Evolutionary conservation across 2,888 invertebrate species (phyloP), one percentile per base, ranked within the genome.

Genomic region (Eilema caniola): DNA sequence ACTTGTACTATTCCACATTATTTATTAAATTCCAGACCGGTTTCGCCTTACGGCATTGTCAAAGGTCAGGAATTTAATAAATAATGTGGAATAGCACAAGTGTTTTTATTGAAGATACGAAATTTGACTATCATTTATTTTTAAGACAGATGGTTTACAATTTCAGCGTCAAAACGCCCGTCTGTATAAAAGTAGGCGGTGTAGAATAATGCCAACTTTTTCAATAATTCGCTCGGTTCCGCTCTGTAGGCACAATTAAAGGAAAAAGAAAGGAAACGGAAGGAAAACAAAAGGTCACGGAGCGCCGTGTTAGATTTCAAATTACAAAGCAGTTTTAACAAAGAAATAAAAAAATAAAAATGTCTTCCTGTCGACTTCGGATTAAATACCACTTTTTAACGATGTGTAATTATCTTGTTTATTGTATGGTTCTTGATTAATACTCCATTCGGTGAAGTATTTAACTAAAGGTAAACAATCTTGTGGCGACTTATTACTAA

Each of bases 151-250:
- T n/a, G n/a, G n/a, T n/a, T n/a, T n/a, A n/a, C n/a, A n/a, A n/a
- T n/a, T n/a, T n/a, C n/a, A n/a, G n/a, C n/a, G n/a, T n/a, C 23
- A 67, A 68, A 77, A 77, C 82, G 84, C 85, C 57, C 77, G 89
- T 86, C 71, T 88, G 77, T 62, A 59, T 24, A 57, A 53, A 61
- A 72, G n/a, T 75, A 72, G 80, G 66, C 74, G 70, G 73, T 77
- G 73, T 70, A 83, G 81, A 85, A 84, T 85, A 86, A 87, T 81
- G 83, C 83, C 70, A 90, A 91, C 89, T 90, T 91, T 92, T 91
- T 91, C 92, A 91, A 92, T 92, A 91, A 91, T 90, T 89, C 86
- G 86, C 85, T 79, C 76, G 81, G 85, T 84, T 86, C 88, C 88
- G 87, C 85, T 86, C 83, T 77, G 88, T 85, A 86, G 86, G 87